Conservation (phyloP, 2,113 vertebrate species). For the Dipodomys merriami region DNA sequence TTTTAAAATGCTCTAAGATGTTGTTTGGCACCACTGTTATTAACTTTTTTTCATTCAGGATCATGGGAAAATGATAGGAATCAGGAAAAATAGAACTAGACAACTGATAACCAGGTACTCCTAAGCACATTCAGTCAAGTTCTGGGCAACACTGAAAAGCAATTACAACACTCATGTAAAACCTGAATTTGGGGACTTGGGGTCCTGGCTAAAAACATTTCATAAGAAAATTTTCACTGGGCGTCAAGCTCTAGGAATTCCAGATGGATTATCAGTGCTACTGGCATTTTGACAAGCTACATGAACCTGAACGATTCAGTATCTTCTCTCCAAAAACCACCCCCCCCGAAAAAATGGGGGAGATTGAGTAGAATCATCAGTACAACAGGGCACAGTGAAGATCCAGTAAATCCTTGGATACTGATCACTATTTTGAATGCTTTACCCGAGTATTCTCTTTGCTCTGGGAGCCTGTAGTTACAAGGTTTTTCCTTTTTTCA, state of each 20-base stretch:
- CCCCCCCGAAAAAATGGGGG: background rate
- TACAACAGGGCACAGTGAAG: background rate
- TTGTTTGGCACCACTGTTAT: background rate
- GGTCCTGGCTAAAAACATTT: background rate
- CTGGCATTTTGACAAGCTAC: background rate
- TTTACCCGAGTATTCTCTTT: background rate
- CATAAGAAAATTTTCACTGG: background rate
- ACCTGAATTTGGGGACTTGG: background rate
- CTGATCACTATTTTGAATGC: background rate
- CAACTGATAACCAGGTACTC: too few relatives aligned
- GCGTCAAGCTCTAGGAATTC: background rate
- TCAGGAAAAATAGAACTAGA: background rate
- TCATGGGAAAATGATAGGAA: slow-evolving; percentile 16
- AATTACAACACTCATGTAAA: background rate
- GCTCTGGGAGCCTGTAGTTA: background rate
- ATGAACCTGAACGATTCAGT: background rate
- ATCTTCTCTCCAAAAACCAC: background rate
- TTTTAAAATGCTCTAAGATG: background rate
- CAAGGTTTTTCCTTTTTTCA: background rate
- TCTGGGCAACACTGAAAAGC: background rate
- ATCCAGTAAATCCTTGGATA: background rate
- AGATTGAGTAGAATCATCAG: background rate
- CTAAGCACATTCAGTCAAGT: background rate
- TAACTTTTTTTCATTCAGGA: slow-evolving; percentile 42
- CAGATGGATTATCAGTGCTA: background rate